These are phyloP conservation scores for Clostera curtula DNA, from an alignment of 2,888 invertebrate genomes.

Conservation along the genomic window DNA sequence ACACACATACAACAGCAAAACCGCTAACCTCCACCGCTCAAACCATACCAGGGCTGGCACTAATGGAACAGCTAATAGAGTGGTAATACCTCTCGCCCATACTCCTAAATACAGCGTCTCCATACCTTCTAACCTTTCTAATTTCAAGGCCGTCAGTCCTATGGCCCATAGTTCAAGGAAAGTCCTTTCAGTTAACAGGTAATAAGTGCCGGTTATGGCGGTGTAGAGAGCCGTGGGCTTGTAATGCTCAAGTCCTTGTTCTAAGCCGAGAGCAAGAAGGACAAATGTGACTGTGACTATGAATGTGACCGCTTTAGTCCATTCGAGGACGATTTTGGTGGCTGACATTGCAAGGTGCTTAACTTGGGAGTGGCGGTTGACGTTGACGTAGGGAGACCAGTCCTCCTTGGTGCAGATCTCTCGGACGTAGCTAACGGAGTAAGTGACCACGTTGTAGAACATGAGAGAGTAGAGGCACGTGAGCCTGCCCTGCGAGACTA, in stretches of 20 bases:
- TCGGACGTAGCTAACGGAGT: slow-evolving; percentile 83
- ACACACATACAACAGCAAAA: slow-evolving; percentile 77
- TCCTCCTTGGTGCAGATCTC: slow-evolving; percentile 84
- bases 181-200: slow-evolving; percentile 81
- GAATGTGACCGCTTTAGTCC: slow-evolving; percentile 88
- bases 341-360: slow-evolving; percentile 88
- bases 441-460: slow-evolving; percentile 88
- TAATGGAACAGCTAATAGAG: slow-evolving; percentile 72
- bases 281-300: slow-evolving; percentile 85
- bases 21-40: slow-evolving; percentile 75
- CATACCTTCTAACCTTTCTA: slow-evolving; percentile 80
- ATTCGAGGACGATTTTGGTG: slow-evolving; percentile 86
- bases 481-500: slow-evolving; percentile 75
- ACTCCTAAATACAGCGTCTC: slow-evolving; percentile 82
- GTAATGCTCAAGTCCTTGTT: slow-evolving; percentile 84
- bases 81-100: slow-evolving; percentile 75
- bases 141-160: slow-evolving; percentile 71
- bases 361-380: slow-evolving; percentile 81
- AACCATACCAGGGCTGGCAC: slow-evolving; percentile 72
- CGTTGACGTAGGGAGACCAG: slow-evolving; percentile 84
- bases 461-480: slow-evolving; percentile 85
- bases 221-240: slow-evolving; percentile 80
- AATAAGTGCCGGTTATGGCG: slow-evolving; percentile 79
- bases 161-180: slow-evolving; percentile 80
- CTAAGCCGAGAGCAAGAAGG: slow-evolving; percentile 82